Evolutionary conservation across 2,113 vertebrate genomes (phyloP).

Genomic region (Picathartes gymnocephalus): DNA sequence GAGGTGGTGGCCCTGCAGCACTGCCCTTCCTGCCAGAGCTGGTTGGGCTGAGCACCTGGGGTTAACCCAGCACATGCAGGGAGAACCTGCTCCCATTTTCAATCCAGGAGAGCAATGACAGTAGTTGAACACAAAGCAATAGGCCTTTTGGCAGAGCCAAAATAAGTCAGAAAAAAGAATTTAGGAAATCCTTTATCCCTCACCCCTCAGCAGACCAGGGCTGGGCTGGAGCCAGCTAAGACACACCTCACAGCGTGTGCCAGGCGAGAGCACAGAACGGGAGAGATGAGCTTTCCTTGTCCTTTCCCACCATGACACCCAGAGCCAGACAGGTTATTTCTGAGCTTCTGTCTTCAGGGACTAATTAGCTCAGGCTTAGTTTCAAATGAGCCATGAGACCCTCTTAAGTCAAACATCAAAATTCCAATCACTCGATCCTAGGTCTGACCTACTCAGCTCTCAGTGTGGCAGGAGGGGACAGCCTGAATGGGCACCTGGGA

Average conservation of each 20-base stretch:
- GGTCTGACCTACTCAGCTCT: neutral
- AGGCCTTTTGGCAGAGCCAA: neutral
- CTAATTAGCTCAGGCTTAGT: neutral
- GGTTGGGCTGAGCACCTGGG: neutral
- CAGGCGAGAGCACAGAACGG: fast-evolving
- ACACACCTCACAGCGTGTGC: fast-evolving
- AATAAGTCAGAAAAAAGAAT: neutral
- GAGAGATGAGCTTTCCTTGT: neutral
- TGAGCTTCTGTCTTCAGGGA: neutral
- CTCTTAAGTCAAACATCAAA: neutral
- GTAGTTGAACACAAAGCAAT: neutral
- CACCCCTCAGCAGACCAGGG: fast-evolving
- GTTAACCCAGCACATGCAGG: neutral
- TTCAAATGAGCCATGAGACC: neutral
- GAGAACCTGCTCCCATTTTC: neutral
- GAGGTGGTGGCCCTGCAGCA: neutral
- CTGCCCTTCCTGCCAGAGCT: neutral
- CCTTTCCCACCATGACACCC: neutral
- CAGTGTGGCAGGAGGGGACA: fast-evolving
- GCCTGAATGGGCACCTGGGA: neutral
- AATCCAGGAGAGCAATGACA: neutral
- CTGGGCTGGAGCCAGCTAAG: neutral
- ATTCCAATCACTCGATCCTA: fast-evolving
- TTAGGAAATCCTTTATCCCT: neutral
- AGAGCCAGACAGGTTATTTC: neutral